These are phyloP conservation scores for Malurus melanocephalus DNA, from an alignment of 2,113 vertebrate species.

Conservation along the genomic window DNA sequence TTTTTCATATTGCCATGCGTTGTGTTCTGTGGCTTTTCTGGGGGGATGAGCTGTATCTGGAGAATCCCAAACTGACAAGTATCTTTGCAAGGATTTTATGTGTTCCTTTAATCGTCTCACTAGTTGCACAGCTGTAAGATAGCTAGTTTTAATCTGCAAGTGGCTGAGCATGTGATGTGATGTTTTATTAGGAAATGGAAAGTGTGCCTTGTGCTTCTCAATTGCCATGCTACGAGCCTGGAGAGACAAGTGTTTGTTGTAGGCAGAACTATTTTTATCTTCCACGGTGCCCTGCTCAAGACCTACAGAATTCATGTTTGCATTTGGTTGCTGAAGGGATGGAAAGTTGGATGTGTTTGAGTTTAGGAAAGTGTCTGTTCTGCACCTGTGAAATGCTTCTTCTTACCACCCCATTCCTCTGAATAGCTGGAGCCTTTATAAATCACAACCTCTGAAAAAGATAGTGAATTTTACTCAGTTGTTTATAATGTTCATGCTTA, in stretches of 20 bases:
- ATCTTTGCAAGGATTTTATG: slow-evolving; percentile 1
- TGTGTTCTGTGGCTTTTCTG: neutral
- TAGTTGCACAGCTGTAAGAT: slow-evolving; percentile 9
- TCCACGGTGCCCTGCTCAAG: neutral
- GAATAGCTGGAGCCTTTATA: neutral
- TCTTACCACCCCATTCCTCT: neutral
- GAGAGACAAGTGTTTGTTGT: neutral
- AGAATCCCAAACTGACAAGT: neutral
- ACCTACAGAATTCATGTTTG: neutral
- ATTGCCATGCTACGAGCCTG: neutral
- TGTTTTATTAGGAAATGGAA: slow-evolving; percentile 3
- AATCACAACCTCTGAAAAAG: neutral
- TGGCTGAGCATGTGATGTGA: neutral
- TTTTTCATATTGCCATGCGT: neutral
- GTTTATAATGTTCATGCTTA: neutral
- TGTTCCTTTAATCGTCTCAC: neutral
- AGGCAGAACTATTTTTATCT: slow-evolving; percentile 19
- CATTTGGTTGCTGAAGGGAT: neutral
- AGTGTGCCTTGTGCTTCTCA: neutral
- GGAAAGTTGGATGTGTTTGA: neutral
- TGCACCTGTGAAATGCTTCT: neutral
- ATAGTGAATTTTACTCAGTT: neutral
- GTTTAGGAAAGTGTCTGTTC: neutral
- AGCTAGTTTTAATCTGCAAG: slow-evolving; percentile 20
- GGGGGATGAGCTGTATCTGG: neutral